phyloP scores from a whole-genome alignment of 2,888 invertebrate genomes.

The Orthonychiurus folsomi region DNA sequence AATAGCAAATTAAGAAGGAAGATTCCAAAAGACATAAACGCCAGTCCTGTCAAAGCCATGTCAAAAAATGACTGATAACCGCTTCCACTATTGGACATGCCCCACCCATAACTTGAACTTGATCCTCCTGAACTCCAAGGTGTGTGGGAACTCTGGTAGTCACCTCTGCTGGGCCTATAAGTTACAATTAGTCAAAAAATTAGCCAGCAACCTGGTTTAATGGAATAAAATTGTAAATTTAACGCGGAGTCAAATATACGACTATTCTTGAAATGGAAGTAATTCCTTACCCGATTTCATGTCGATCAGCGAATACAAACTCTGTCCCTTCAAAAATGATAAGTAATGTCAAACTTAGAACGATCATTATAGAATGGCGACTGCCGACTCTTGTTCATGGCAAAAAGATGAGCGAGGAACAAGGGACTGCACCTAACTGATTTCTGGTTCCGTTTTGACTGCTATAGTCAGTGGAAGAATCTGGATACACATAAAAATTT shows the following conservation, averaged over 20 bases:
- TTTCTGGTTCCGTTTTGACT: too few relatives aligned
- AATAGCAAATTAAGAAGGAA: constrained; percentile 37
- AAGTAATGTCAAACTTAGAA: background rate
- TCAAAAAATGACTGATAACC: constrained; percentile 33
- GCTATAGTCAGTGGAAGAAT: too few relatives aligned
- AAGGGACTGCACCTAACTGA: too few relatives aligned
- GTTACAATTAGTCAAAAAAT: background rate
- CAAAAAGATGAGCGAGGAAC: too few relatives aligned
- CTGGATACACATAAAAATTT: too few relatives aligned
- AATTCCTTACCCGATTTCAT: background rate
- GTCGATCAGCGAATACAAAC: background rate
- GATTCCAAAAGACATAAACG: constrained; percentile 36
- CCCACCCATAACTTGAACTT: too few relatives aligned
- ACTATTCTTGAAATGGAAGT: too few relatives aligned
- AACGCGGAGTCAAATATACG: background rate
- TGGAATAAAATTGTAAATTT: background rate
- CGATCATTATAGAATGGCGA: background rate
- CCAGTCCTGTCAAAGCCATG: constrained; percentile 37
- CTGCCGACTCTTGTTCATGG: too few relatives aligned
- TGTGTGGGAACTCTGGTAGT: background rate
- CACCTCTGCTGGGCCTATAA: background rate
- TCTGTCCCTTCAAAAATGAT: background rate
- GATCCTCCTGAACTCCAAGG: constrained; percentile 10
- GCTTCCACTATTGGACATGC: constrained; percentile 12
- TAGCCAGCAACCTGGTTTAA: background rate